A percentile compares a stretch with the other conserved stretches of the same genome.
Conservation (phyloP, 2,113 vertebrate species). For the Cephalophus harveyi region DNA sequence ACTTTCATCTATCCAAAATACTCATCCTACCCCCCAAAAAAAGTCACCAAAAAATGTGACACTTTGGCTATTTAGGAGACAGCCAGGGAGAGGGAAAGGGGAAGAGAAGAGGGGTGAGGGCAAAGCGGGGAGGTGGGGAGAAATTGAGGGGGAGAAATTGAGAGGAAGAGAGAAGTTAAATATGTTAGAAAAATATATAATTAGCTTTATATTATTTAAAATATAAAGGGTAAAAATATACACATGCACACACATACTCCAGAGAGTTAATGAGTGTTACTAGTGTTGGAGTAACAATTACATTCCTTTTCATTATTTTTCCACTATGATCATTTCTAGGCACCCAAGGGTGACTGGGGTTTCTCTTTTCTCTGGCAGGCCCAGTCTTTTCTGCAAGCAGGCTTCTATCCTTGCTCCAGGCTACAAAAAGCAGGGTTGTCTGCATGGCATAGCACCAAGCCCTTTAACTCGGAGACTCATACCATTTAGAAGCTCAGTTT, state of each 20-base stretch:
- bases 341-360: not conserved
- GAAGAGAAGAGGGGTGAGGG: not conserved
- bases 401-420: not conserved
- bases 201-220: not conserved
- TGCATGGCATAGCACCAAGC: slow-evolving; percentile 44
- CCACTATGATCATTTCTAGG: not conserved
- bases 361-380: not conserved
- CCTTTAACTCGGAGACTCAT: slow-evolving; percentile 61
- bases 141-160: not conserved
- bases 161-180: not conserved
- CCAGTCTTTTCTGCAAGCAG: not conserved
- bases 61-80: not conserved
- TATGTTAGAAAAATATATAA: not conserved
- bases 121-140: accelerated
- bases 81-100: not conserved
- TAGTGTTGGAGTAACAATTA: not conserved
- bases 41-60: not conserved
- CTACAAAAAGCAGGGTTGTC: slow-evolving; percentile 49
- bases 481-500: slow-evolving; percentile 58
- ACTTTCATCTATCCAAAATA: not conserved
- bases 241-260: not conserved
- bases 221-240: not conserved
- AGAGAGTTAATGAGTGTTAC: not conserved
- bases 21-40: accelerated
- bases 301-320: not conserved